A percentile compares a stretch with the other conserved stretches of the same genome.
phyloP scores from a whole-genome alignment of 2,888 invertebrate species.

The Aphodius granarius region DNA sequence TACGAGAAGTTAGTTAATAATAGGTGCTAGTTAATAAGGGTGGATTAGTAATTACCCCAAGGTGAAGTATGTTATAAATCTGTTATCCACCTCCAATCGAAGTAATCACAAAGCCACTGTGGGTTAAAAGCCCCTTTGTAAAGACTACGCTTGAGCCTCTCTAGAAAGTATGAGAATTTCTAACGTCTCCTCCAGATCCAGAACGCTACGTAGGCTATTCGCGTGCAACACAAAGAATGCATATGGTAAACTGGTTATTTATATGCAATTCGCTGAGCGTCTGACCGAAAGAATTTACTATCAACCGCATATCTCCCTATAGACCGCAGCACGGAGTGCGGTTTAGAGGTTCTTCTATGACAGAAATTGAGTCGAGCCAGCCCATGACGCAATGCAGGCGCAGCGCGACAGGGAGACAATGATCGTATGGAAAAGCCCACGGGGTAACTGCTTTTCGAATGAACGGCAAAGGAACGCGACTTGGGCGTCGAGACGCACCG shows the following conservation, averaged over 20 bases:
- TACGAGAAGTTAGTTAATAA: too few relatives aligned
- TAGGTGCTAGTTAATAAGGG: too few relatives aligned
- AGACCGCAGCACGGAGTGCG: neutral
- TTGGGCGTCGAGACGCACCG: neutral
- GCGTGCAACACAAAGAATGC: neutral
- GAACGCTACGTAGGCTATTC: neutral
- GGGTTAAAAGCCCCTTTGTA: too few relatives aligned
- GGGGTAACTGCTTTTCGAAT: neutral
- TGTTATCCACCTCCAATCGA: too few relatives aligned
- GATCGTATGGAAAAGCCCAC: neutral
- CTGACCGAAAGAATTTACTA: conserved; percentile 18
- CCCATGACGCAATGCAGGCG: neutral
- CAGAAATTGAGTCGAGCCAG: neutral
- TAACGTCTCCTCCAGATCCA: neutral
- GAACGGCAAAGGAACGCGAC: too few relatives aligned
- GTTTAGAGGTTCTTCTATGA: neutral
- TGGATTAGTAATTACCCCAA: too few relatives aligned
- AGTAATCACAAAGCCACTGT: too few relatives aligned
- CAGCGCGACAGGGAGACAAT: neutral
- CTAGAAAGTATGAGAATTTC: neutral
- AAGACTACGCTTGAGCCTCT: too few relatives aligned
- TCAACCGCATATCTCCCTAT: neutral
- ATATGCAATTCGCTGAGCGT: conserved; percentile 17
- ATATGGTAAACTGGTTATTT: conserved; percentile 20
- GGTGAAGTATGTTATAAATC: too few relatives aligned